Evolutionary conservation across 2,797 vertebrate species (phyloP), one percentile per base, ranked within the genome.

Genomic region (Crax fasciolata): DNA sequence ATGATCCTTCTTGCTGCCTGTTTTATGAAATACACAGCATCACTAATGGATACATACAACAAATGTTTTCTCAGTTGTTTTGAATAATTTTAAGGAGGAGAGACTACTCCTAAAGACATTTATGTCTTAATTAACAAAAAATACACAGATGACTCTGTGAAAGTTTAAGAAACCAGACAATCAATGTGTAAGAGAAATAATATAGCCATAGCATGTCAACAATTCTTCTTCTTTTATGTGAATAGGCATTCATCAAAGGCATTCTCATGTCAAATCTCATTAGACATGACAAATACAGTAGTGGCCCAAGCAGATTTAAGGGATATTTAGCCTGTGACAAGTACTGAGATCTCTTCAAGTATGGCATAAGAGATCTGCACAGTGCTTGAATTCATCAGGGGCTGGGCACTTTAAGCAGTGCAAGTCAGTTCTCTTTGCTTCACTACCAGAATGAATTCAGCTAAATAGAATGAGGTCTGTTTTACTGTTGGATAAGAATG

Each of bases 401-500:
- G 51, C 46, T 58, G 16, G n/a, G 23, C 58, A 27, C 23, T 78
- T 76, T 17, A 77, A 67, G 1, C 0, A 62, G 32, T 10, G 17
- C 19, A 59, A 84, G 59, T 59, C 78, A 51, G 25, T 87, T 85
- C 82, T 55, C 77, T 75, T 62, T 63, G 21, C 41, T 62, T 75
- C 74, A 32, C 67, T 80, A 23, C 30, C 38, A 57, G 87, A 94
- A 77, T 12, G 15, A 49, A 74, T 61, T 51, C 76, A 84, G 74
- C 15, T 52, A n/a, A 71, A 92, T 80, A 46, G 43, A 89, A 83
- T 87, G 79, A 77, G 38, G 32, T 12, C 11, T 83, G 49, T 1
- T 92, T 83, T 39, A 89, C 92, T 51, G 84, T 12, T 74, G 70
- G 89, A 65, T 87, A 70, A 87, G 71, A 89, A 91, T 72, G 41